Percentiles rank a stretch among this genome's conserved stretches.
Conservation (phyloP, 2,888 invertebrate species). For the Glyphotaelius pellucidus region DNA sequence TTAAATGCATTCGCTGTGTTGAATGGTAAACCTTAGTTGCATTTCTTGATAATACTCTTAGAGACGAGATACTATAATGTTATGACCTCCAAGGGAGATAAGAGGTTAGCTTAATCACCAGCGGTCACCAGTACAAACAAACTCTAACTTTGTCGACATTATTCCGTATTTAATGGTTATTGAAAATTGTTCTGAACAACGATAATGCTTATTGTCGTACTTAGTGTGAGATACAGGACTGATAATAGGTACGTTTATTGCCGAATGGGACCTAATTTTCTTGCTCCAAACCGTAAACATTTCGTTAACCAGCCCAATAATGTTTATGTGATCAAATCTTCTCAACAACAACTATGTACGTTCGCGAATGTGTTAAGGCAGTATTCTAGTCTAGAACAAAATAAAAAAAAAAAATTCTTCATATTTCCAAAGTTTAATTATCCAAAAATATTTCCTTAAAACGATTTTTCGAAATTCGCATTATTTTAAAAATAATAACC, state of each 20-base stretch:
- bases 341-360: background rate
- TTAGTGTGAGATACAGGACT: background rate
- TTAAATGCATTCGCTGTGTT: background rate
- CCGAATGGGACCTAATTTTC: background rate
- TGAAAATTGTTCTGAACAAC: slow-evolving; percentile 10
- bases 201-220: slow-evolving; percentile 5
- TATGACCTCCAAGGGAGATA: slow-evolving; percentile 52
- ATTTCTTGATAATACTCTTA: slow-evolving; percentile 8
- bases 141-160: slow-evolving; percentile 28
- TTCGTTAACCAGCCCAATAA: background rate
- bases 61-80: slow-evolving; percentile 20
- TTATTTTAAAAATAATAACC: no score
- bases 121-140: slow-evolving; percentile 43
- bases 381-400: no score
- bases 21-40: slow-evolving; percentile 4
- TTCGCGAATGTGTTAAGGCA: background rate
- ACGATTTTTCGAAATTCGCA: no score
- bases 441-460: no score
- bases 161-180: slow-evolving; percentile 35
- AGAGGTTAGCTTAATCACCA: slow-evolving; percentile 48
- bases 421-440: no score
- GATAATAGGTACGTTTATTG: background rate
- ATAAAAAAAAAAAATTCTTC: no score
- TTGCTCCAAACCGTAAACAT: background rate
- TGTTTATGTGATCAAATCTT: background rate